Conservation (phyloP, 2,888 invertebrate species). For the Drosophila fulvimacula region DNA sequence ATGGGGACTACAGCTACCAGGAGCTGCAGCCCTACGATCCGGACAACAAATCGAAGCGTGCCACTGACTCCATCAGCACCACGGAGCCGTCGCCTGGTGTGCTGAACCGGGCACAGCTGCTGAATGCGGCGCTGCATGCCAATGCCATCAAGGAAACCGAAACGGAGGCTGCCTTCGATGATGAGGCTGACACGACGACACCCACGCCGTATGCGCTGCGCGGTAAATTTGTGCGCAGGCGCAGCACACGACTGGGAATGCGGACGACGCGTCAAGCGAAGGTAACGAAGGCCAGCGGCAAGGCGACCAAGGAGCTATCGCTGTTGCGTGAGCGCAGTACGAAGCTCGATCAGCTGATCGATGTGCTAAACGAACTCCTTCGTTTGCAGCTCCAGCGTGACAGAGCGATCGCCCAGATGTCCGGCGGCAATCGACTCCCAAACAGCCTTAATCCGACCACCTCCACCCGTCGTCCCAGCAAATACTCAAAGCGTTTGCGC, state of each 20-base stretch:
- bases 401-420: slow-evolving; percentile 1
- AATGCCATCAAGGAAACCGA: slow-evolving; percentile 12
- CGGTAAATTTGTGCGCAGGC: slow-evolving; percentile 70
- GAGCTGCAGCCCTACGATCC: slow-evolving; percentile 47
- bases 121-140: slow-evolving; percentile 29
- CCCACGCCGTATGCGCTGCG: slow-evolving; percentile 69
- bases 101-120: slow-evolving; percentile 23
- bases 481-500: slow-evolving; percentile 35
- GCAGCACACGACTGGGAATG: slow-evolving; percentile 47
- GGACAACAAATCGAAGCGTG: slow-evolving; percentile 57
- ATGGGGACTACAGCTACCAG: slow-evolving; percentile 46
- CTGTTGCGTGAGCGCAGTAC: slow-evolving; percentile 43
- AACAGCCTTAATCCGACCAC: background rate
- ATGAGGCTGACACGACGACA: slow-evolving; percentile 22
- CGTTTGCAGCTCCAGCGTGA: slow-evolving; percentile 55
- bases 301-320: slow-evolving; percentile 9
- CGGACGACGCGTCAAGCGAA: slow-evolving; percentile 54
- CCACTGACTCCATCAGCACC: slow-evolving; percentile 18
- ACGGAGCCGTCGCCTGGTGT: slow-evolving; percentile 20
- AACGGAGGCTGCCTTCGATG: slow-evolving; percentile 5
- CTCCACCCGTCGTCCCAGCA: slow-evolving; percentile 16
- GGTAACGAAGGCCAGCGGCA: slow-evolving; percentile 15
- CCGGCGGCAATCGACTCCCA: background rate
- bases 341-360: slow-evolving; percentile 75
- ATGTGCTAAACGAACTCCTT: slow-evolving; percentile 72